phyloP scores from a whole-genome alignment of 2,113 vertebrate species.

The Rhea americana region DNA sequence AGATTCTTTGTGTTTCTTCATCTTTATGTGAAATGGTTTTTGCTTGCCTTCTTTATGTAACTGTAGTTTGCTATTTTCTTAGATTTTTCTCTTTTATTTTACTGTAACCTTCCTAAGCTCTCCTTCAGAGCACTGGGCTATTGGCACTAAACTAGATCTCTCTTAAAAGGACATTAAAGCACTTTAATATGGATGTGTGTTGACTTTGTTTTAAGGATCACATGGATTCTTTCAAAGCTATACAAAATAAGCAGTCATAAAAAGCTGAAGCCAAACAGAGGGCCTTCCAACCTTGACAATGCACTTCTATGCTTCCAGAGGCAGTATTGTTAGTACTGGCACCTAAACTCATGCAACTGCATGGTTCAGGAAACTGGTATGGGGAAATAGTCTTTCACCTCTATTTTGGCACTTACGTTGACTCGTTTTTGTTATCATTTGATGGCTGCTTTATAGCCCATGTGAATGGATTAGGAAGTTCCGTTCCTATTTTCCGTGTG shows the following conservation, averaged over 20 bases:
- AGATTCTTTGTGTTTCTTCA: conserved; percentile 37
- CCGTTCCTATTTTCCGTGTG: neutral
- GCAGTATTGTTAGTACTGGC: neutral
- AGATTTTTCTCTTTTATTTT: conserved; percentile 30
- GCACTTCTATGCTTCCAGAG: neutral
- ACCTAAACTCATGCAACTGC: neutral
- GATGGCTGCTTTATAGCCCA: neutral
- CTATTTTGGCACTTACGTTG: neutral
- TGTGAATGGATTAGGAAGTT: neutral
- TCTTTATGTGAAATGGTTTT: neutral
- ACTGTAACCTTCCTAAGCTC: conserved; percentile 32
- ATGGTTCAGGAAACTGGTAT: neutral
- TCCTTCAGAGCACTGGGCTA: neutral
- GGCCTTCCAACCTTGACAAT: neutral
- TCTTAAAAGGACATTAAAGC: neutral
- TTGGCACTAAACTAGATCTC: neutral
- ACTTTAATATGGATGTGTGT: neutral
- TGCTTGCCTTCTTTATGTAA: neutral
- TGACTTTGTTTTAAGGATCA: neutral
- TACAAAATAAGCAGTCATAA: neutral
- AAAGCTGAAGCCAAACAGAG: conserved; percentile 11
- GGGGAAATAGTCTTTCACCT: neutral
- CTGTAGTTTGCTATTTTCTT: conserved; percentile 30
- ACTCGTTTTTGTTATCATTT: neutral
- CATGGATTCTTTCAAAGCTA: neutral